Conservation (phyloP, 2,797 vertebrate genomes). For the Taenioides sp. region DNA sequence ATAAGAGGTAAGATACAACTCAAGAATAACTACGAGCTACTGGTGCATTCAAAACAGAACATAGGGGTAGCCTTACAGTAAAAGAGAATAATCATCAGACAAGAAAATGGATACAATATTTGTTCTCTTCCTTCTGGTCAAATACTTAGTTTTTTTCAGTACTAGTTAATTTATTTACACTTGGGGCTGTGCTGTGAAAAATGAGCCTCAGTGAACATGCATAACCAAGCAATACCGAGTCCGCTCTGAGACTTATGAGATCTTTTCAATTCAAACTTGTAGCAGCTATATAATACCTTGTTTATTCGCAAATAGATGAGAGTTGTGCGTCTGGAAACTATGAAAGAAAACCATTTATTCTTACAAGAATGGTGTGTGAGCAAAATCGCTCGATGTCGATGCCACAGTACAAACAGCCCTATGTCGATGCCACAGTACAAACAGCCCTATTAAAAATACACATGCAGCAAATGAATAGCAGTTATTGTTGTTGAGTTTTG, state of each 20-base stretch:
- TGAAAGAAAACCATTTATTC: constrained; percentile 36
- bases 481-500: background rate
- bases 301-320: constrained; percentile 27
- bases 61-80: background rate
- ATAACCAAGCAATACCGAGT: constrained; percentile 5
- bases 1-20: constrained; percentile 50
- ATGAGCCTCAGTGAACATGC: background rate
- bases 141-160: no score
- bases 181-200: background rate
- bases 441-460: constrained; percentile 46
- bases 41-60: background rate
- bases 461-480: constrained; percentile 14
- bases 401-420: background rate
- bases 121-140: no score
- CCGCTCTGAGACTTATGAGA: constrained; percentile 26
- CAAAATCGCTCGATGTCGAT: background rate
- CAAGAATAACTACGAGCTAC: constrained; percentile 17
- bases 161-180: background rate
- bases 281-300: constrained; percentile 25
- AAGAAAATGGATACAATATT: background rate
- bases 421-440: background rate
- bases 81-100: background rate
- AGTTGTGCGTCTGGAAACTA: constrained; percentile 29
- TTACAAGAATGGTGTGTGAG: background rate
- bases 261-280: constrained; percentile 19